These are phyloP conservation scores for Misgurnus mizolepis DNA, from an alignment of 2,113 vertebrate species.

Conservation along the genomic window DNA sequence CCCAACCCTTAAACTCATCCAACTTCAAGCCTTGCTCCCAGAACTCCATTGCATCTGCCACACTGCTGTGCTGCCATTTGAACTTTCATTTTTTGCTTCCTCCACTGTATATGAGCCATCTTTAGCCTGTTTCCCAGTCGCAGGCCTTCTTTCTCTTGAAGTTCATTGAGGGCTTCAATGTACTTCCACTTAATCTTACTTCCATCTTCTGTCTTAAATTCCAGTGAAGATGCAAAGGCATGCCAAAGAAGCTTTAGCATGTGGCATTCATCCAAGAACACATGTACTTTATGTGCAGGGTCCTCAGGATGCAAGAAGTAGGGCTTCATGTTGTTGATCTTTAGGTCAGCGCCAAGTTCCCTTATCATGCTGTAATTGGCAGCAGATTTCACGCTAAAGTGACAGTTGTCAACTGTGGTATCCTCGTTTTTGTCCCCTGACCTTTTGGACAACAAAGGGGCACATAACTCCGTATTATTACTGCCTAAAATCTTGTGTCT, in stretches of 20 bases:
- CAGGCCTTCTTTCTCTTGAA: constrained; percentile 36
- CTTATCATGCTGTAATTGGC: background rate
- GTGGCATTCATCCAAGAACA: constrained; percentile 27
- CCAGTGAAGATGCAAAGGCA: background rate
- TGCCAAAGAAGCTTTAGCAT: constrained; percentile 4
- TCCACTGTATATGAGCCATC: constrained; percentile 29
- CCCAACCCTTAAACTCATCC: constrained; percentile 14
- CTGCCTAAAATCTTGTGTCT: background rate
- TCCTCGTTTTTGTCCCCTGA: background rate
- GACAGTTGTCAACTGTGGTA: no score
- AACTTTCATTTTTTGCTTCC: constrained; percentile 31
- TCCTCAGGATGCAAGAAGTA: constrained; percentile 24
- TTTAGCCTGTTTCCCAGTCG: constrained; percentile 34
- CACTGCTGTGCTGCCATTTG: constrained; percentile 38
- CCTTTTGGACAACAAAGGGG: background rate
- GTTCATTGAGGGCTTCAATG: constrained; percentile 25
- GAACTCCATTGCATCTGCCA: constrained; percentile 30
- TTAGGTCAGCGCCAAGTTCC: constrained; percentile 15
- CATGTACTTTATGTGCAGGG: background rate
- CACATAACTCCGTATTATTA: background rate
- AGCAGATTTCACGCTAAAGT: background rate
- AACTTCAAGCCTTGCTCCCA: constrained; percentile 20
- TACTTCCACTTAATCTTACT: constrained; percentile 31
- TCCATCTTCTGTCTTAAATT: background rate
- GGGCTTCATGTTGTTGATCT: constrained; percentile 16